phyloP scores from a whole-genome alignment of 2,888 invertebrate species.

The Melipona bicolor region DNA sequence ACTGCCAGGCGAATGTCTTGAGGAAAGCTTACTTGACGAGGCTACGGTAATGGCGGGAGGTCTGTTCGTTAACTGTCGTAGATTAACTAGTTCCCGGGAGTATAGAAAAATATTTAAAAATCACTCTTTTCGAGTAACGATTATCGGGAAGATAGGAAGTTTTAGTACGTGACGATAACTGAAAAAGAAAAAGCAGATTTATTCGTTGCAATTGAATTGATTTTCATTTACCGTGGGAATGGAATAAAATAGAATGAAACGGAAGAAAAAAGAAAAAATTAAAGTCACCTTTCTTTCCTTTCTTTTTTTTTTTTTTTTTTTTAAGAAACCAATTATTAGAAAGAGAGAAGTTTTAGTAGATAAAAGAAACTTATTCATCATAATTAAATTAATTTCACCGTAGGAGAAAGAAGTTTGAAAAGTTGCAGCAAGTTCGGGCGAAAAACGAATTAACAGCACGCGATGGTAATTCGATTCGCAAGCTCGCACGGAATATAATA shows the following conservation, averaged over 20 bases:
- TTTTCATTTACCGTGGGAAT: background rate
- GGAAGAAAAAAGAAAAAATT: too few species aligned
- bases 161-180: background rate
- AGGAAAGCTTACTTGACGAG: conserved; percentile 24
- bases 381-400: conserved; percentile 2
- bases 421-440: background rate
- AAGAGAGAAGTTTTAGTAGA: background rate
- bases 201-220: background rate
- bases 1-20: conserved; percentile 51
- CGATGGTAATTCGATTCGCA: background rate
- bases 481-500: background rate
- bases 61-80: conserved; percentile 38
- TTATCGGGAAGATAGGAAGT: background rate
- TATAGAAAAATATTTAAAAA: background rate
- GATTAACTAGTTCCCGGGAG: conserved; percentile 28
- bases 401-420: background rate
- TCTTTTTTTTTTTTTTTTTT: too few species aligned
- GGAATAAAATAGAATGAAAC: too few species aligned
- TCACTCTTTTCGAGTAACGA: background rate
- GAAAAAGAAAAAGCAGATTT: background rate
- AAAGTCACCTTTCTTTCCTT: too few species aligned
- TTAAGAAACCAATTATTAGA: background rate
- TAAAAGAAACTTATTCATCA: background rate
- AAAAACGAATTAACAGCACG: background rate
- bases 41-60: conserved; percentile 16